These are phyloP conservation scores for Calyptommatus sinebrachiatus DNA, from an alignment of 2,113 vertebrate genomes.

Conservation along the genomic window DNA sequence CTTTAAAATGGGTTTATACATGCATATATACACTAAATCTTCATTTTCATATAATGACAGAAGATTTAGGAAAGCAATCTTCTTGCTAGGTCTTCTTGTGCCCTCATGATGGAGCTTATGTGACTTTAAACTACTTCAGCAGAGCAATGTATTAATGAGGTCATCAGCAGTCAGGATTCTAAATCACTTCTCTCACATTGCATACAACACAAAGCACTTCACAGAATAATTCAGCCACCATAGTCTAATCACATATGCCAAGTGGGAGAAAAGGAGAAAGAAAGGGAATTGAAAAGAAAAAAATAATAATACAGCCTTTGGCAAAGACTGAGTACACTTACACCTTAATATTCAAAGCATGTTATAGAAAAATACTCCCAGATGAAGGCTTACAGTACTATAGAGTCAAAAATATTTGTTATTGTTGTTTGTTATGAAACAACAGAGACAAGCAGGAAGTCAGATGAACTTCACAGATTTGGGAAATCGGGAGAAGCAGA, in stretches of 20 bases:
- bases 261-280: constrained; percentile 28
- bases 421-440: constrained; percentile 19
- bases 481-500: constrained; percentile 8
- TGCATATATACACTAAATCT: neutral
- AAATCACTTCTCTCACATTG: constrained; percentile 31
- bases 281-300: constrained; percentile 8
- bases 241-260: constrained; percentile 31
- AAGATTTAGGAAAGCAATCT: constrained; percentile 28
- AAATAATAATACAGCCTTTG: constrained; percentile 37
- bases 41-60: neutral
- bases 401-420: constrained; percentile 20
- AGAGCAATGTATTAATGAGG: constrained; percentile 30
- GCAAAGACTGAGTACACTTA: constrained; percentile 2
- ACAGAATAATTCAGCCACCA: constrained; percentile 5
- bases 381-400: constrained; percentile 26
- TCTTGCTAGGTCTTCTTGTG: constrained; percentile 31
- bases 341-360: constrained; percentile 36
- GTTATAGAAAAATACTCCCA: constrained; percentile 14
- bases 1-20: neutral
- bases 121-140: constrained; percentile 11
- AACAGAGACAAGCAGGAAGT: constrained; percentile 14
- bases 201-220: constrained; percentile 24
- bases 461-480: constrained; percentile 15
- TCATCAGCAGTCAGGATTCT: constrained; percentile 30
- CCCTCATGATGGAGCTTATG: constrained; percentile 34